Base-by-base conservation (phyloP, 2,888 invertebrate genomes). In the Steinernema carpocapsae region DNA sequence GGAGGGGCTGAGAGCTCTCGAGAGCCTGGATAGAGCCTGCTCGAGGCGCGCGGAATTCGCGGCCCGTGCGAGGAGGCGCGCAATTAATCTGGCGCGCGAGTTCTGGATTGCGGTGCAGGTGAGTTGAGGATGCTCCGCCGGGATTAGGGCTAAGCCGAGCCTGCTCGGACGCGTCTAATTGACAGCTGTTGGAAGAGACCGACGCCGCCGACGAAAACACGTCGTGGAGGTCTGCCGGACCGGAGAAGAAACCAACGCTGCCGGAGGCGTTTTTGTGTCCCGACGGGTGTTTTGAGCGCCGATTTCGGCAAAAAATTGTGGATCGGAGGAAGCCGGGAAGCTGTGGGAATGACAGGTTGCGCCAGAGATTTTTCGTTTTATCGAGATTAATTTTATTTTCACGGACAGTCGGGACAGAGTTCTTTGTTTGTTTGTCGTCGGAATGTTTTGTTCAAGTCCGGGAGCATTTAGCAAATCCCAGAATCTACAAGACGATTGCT, bases 231-330 rank as follows among this genome's bases (percentile, higher is more conserved):
- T 56, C 56, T 26, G 26, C 48, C 48, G 17, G 48, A 48, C 19
- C 48, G 48, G 48, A 37, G 48, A 48, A 48, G 7, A 7, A 48
- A 4, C 19, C 56, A 22, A 56, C 56, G 56, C 26, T 22, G 56
- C 26, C 56, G 56, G 26, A 19, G 26, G 56, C 56, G 64, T 64
- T 64, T 32, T 64, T 26, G 56, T 26, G 56, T 24, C 24, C 48
- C n/a, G 48, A 48, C 17, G 17, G 48, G 19, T 48, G n/a, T 48
- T 19, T 48, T 19, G 4, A 14, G n/a, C 48, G 19, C 19, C 48
- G 48, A n/a, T 17, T 48, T 14, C 48, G 17, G 48, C 17, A 14
- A 7, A 48, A n/a, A n/a, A 19, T 48, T 48, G n/a, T 7, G n/a
- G 48, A 48, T 17, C 14, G 48, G 48, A n/a, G 17, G 37, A 37